These are phyloP conservation scores for Scaptomyza caliginosa DNA, from an alignment of 2,888 invertebrate genomes.

Conservation along the genomic window DNA sequence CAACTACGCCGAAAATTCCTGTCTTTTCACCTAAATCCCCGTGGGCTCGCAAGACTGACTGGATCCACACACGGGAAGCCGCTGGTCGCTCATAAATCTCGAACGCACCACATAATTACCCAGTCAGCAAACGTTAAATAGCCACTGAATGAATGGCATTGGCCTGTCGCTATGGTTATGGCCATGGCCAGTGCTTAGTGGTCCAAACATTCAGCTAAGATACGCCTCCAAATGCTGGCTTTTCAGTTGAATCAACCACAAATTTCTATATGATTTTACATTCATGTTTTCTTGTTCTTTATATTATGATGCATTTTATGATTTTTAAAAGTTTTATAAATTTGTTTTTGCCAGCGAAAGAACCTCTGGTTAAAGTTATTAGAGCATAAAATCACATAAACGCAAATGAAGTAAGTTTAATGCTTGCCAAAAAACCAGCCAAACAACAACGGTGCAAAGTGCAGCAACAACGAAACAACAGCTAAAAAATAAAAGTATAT, in stretches of 20 bases:
- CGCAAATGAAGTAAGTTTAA: conserved; percentile 74
- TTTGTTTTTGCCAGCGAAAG: neutral
- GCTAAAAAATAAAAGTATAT: conserved; percentile 7
- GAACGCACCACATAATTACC: conserved; percentile 74
- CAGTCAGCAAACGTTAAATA: conserved; percentile 74
- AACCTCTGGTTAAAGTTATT: conserved; percentile 58
- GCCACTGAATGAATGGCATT: conserved; percentile 41
- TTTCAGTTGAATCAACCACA: neutral
- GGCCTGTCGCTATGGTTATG: conserved; percentile 2
- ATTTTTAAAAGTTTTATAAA: conserved; percentile 2
- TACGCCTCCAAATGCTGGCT: conserved; percentile 3
- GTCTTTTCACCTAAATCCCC: conserved; percentile 70
- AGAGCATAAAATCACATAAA: conserved; percentile 76
- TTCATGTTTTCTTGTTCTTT: neutral
- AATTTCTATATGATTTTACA: neutral
- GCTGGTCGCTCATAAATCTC: conserved; percentile 66
- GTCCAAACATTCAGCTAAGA: neutral
- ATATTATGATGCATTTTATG: neutral
- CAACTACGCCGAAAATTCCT: conserved; percentile 48
- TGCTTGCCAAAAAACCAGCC: conserved; percentile 50
- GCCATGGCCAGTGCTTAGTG: conserved; percentile 34
- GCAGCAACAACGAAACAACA: conserved; percentile 24
- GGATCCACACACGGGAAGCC: conserved; percentile 1
- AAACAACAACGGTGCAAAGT: conserved; percentile 29
- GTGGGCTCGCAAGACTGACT: conserved; percentile 12